phyloP scores from a whole-genome alignment of 1,140 invertebrate species.

The Pseudachorutes palmiensis region DNA sequence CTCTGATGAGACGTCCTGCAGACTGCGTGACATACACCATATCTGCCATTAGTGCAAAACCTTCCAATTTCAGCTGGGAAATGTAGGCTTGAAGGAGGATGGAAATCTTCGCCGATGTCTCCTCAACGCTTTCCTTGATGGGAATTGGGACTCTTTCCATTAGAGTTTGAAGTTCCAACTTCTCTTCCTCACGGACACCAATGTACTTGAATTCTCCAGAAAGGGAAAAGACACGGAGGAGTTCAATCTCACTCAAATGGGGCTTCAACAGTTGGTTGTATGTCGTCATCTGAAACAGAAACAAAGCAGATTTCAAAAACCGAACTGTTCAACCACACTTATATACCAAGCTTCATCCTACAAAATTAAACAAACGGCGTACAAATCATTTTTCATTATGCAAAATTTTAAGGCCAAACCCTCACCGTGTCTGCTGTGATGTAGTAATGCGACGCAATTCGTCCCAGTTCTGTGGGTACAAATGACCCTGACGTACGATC shows the following conservation, averaged over 20 bases:
- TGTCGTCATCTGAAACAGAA: constrained; percentile 59
- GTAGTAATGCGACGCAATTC: constrained; percentile 97
- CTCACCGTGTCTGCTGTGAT: constrained; percentile 82
- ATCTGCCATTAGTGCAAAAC: constrained; percentile 96
- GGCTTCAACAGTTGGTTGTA: constrained; percentile 96
- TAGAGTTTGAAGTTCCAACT: constrained; percentile 90
- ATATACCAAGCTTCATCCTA: too few relatives aligned
- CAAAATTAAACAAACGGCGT: too few relatives aligned
- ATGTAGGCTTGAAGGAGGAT: constrained; percentile 96
- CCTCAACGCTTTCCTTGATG: constrained; percentile 98
- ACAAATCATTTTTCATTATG: too few relatives aligned
- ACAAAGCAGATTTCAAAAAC: constrained; percentile 12
- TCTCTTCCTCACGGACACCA: constrained; percentile 94
- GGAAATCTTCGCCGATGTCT: constrained; percentile 94
- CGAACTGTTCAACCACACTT: too few relatives aligned
- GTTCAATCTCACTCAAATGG: constrained; percentile 92
- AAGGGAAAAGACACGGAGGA: constrained; percentile 98
- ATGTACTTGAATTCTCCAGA: constrained; percentile 90
- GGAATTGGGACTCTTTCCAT: constrained; percentile 98
- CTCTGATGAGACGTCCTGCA: constrained; percentile 85
- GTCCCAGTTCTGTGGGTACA: constrained; percentile 84
- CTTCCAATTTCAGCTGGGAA: constrained; percentile 94
- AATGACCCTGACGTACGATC: constrained; percentile 92
- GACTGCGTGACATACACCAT: constrained; percentile 99
- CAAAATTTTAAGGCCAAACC: too few relatives aligned